A percentile compares a stretch with the other conserved stretches of the same genome.
phyloP scores from a whole-genome alignment of 1,140 invertebrate genomes.

The Panonychus citri region DNA sequence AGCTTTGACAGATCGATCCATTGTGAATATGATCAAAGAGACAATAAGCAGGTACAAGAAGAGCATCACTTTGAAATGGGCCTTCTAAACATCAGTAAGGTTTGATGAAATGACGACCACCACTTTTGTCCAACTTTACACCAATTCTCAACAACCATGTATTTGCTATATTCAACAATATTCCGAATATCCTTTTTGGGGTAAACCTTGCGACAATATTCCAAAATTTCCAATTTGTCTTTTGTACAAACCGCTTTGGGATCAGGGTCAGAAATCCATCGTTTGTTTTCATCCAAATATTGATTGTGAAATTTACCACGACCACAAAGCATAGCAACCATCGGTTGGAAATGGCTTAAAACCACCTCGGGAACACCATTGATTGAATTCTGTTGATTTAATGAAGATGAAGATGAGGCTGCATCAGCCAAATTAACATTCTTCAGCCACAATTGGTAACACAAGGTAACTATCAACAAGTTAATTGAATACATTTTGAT shows the following conservation, averaged over 20 bases:
- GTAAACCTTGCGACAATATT: slow-evolving; percentile 94
- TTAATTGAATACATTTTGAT: no score
- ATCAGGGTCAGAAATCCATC: slow-evolving; percentile 56
- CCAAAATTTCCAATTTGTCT: slow-evolving; percentile 74
- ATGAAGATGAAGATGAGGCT: no score
- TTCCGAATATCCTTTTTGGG: slow-evolving; percentile 90
- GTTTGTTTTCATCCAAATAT: slow-evolving; percentile 66
- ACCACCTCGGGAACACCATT: not conserved
- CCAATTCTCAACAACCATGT: slow-evolving; percentile 78
- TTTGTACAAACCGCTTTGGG: slow-evolving; percentile 61
- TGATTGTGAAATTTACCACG: slow-evolving; percentile 50
- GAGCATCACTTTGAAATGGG: slow-evolving; percentile 90
- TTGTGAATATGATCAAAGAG: slow-evolving; percentile 97
- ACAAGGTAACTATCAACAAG: no score
- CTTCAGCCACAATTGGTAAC: no score
- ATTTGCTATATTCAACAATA: slow-evolving; percentile 86
- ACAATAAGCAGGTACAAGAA: slow-evolving; percentile 93
- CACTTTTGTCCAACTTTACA: slow-evolving; percentile 60
- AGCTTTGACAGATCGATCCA: slow-evolving; percentile 76
- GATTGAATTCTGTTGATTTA: slow-evolving; percentile 12
- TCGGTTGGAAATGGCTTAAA: slow-evolving; percentile 29
- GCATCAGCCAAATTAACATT: no score
- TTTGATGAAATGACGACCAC: slow-evolving; percentile 49
- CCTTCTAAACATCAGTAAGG: slow-evolving; percentile 88
- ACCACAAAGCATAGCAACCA: slow-evolving; percentile 75